phyloP scores from a whole-genome alignment of 2,797 vertebrate genomes.

The Notolabrus celidotus region DNA sequence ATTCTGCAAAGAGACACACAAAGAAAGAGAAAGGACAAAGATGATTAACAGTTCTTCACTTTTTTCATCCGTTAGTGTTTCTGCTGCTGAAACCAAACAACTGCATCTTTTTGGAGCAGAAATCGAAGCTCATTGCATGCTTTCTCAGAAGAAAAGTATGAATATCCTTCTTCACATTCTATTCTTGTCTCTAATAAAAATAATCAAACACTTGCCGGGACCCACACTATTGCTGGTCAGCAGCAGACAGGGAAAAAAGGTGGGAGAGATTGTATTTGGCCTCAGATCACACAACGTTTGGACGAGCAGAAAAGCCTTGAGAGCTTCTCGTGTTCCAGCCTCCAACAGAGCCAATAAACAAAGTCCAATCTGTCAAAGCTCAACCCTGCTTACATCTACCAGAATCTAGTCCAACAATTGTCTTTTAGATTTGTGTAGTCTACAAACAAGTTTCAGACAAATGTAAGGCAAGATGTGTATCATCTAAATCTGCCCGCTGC shows the following conservation, averaged over 20 bases:
- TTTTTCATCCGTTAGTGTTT: conserved; percentile 1
- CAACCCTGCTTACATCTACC: conserved; percentile 38
- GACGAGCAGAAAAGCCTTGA: conserved; percentile 50
- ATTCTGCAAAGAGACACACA: conserved; percentile 87
- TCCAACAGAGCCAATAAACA: conserved; percentile 62
- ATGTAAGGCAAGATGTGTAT: conserved; percentile 12
- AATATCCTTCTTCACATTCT: conserved; percentile 43
- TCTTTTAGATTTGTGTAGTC: conserved; percentile 11
- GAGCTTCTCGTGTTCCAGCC: conserved; percentile 46
- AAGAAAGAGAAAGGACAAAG: conserved; percentile 17
- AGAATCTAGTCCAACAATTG: conserved; percentile 26
- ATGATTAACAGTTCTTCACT: conserved; percentile 6
- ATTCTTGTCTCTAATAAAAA: conserved; percentile 65
- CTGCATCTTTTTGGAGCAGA: conserved; percentile 18
- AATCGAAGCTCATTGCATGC: conserved; percentile 12
- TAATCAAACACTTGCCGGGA: conserved; percentile 66
- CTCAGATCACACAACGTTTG: conserved; percentile 60
- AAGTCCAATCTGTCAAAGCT: conserved; percentile 58
- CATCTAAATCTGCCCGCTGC: not conserved
- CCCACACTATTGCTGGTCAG: conserved; percentile 26
- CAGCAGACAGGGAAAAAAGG: conserved; percentile 43
- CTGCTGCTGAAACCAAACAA: conserved; percentile 1
- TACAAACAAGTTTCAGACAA: not conserved
- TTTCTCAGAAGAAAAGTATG: conserved; percentile 19
- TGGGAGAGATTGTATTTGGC: conserved; percentile 60